phyloP scores from a whole-genome alignment of 2,888 invertebrate genomes.

The Allygus modestus region DNA sequence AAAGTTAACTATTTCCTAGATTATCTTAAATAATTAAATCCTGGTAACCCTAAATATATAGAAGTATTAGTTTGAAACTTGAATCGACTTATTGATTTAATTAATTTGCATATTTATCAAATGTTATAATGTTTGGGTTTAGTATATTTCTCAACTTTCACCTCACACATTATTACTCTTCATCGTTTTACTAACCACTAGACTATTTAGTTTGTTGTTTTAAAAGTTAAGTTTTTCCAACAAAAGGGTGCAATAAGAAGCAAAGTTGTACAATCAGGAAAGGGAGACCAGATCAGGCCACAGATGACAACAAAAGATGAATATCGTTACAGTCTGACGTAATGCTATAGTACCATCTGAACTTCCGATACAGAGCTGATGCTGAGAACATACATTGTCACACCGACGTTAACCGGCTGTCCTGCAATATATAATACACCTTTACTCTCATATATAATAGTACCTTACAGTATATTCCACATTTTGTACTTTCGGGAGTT shows the following conservation, averaged over 20 bases:
- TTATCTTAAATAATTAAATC: too few relatives aligned
- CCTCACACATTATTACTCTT: too few relatives aligned
- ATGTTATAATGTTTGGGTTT: too few relatives aligned
- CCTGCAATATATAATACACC: constrained; percentile 73
- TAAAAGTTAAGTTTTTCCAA: constrained; percentile 15
- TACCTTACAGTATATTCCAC: constrained; percentile 27
- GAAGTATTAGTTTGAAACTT: too few relatives aligned
- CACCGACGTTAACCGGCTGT: constrained; percentile 78
- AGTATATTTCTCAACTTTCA: too few relatives aligned
- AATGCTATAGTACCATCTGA: constrained; percentile 76
- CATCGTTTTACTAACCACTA: not conserved
- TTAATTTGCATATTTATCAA: too few relatives aligned
- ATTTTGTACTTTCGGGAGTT: not conserved
- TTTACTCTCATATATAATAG: constrained; percentile 27
- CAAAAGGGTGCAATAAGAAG: constrained; percentile 46
- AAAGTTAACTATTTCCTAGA: too few relatives aligned
- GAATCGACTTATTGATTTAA: too few relatives aligned
- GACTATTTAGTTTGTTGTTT: constrained; percentile 8
- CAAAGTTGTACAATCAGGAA: constrained; percentile 41
- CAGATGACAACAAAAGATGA: constrained; percentile 32
- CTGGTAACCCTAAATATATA: too few relatives aligned
- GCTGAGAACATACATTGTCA: constrained; percentile 79
- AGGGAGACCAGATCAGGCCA: constrained; percentile 41
- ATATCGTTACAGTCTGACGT: constrained; percentile 44
- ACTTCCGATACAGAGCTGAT: constrained; percentile 81